Conservation (phyloP, 1,140 invertebrate genomes). For the Drosophila mayri region DNA sequence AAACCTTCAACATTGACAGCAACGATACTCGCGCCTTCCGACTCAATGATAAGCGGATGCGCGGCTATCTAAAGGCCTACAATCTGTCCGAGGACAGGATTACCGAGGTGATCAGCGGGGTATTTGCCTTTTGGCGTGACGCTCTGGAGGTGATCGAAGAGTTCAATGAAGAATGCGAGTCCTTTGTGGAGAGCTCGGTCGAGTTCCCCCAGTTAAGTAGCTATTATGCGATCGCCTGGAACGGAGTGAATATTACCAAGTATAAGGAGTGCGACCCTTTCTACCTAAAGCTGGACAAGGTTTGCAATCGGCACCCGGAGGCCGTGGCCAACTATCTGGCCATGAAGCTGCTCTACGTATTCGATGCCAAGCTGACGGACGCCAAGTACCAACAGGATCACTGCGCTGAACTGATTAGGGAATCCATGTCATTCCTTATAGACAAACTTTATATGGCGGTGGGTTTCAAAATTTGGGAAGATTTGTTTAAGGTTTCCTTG, state of each 20-base stretch:
- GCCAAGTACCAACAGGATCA: conserved; percentile 80
- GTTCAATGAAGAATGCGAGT: conserved; percentile 42
- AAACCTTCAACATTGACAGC: conserved; percentile 56
- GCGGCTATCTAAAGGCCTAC: conserved; percentile 48
- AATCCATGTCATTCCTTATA: conserved; percentile 41
- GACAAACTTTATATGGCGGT: conserved; percentile 61
- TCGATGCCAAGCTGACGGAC: conserved; percentile 64
- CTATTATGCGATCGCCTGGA: conserved; percentile 73
- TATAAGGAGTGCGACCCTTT: conserved; percentile 36
- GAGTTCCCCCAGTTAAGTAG: conserved; percentile 42
- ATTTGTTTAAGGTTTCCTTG: too few relatives aligned
- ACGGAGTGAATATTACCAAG: not conserved
- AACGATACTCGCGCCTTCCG: conserved; percentile 57
- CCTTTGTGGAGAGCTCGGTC: rapidly evolving
- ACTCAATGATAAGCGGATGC: conserved; percentile 66
- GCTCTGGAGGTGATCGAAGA: conserved; percentile 44
- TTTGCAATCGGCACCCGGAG: conserved; percentile 54
- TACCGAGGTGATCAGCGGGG: conserved; percentile 31
- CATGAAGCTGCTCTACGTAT: conserved; percentile 65
- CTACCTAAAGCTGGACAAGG: conserved; percentile 51
- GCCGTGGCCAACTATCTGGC: conserved; percentile 76
- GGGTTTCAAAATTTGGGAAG: not conserved
- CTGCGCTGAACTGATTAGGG: conserved; percentile 34
- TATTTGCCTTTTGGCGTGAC: conserved; percentile 69
- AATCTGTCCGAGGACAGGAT: conserved; percentile 44